These are phyloP conservation scores for Salvator merianae DNA, from an alignment of 2,113 vertebrate genomes.

Conservation along the genomic window DNA sequence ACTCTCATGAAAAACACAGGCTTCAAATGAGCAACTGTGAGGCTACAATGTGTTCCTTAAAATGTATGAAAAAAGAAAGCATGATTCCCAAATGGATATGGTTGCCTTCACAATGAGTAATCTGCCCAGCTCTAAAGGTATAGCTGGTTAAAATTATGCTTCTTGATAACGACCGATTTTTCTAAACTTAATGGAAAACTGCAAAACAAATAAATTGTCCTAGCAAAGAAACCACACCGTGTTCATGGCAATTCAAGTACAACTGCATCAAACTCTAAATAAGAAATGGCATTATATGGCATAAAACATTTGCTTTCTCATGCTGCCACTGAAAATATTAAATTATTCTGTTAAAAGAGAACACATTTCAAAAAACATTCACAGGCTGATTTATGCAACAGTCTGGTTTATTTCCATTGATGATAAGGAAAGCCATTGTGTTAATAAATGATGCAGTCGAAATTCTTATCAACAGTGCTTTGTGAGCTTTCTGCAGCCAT, in stretches of 20 bases:
- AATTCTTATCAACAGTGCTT: slow-evolving; percentile 48
- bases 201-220: slow-evolving; percentile 16
- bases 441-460: slow-evolving; percentile 43
- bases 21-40: not conserved
- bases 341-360: slow-evolving; percentile 62
- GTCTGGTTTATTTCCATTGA: slow-evolving; percentile 42
- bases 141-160: slow-evolving; percentile 12
- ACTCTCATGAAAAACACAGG: not conserved
- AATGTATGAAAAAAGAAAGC: slow-evolving; percentile 18
- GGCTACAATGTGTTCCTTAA: not conserved
- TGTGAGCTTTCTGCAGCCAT: slow-evolving; percentile 14
- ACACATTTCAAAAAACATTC: slow-evolving; percentile 52
- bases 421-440: slow-evolving; percentile 43
- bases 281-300: slow-evolving; percentile 15
- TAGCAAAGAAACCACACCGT: not conserved
- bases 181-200: slow-evolving; percentile 19
- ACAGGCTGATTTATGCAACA: slow-evolving; percentile 48
- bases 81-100: not conserved
- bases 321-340: slow-evolving; percentile 41
- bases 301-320: slow-evolving; percentile 35
- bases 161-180: not conserved
- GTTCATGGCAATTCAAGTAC: slow-evolving; percentile 17
- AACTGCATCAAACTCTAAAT: slow-evolving; percentile 45
- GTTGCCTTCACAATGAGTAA: not conserved
- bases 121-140: not conserved